Conservation (phyloP, 1,140 invertebrate genomes). For the Hermetia illucens region DNA sequence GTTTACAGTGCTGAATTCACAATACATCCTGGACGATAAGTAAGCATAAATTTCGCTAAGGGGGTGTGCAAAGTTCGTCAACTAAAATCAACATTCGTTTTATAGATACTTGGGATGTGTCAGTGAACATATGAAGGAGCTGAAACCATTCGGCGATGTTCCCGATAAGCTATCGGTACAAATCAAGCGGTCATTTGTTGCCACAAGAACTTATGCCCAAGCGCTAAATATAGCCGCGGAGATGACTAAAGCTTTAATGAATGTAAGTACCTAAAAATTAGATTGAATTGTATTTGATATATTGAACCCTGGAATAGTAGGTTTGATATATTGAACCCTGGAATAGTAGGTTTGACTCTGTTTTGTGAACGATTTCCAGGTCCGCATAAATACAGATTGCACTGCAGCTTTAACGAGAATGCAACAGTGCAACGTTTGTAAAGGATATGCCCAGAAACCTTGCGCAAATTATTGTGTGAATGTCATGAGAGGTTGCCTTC, state of each 20-base stretch:
- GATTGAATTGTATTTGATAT: too few species aligned
- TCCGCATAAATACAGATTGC: slow-evolving; percentile 51
- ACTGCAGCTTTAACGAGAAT: slow-evolving; percentile 65
- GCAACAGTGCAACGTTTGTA: slow-evolving; percentile 74
- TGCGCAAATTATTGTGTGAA: slow-evolving; percentile 82
- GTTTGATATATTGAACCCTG: too few species aligned
- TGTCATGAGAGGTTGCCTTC: slow-evolving; percentile 80
- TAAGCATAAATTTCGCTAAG: slow-evolving; percentile 45
- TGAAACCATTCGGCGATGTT: slow-evolving; percentile 89
- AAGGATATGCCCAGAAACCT: slow-evolving; percentile 50
- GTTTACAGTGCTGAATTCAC: slow-evolving; percentile 86
- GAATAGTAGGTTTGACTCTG: too few species aligned
- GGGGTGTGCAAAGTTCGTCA: neutral
- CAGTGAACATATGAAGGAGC: slow-evolving; percentile 76
- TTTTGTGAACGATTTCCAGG: too few species aligned
- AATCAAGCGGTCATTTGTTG: slow-evolving; percentile 84
- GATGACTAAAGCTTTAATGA: slow-evolving; percentile 66
- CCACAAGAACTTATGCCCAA: slow-evolving; percentile 84
- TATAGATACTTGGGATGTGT: slow-evolving; percentile 69
- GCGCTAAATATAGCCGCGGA: slow-evolving; percentile 69
- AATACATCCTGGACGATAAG: slow-evolving; percentile 77
- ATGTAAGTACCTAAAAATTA: slow-evolving; percentile 39
- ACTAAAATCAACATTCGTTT: slow-evolving; percentile 5
- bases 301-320: too few species aligned
- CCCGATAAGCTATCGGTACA: slow-evolving; percentile 79